Conservation (phyloP, 2,113 vertebrate genomes). For the Taxidea taxus region DNA sequence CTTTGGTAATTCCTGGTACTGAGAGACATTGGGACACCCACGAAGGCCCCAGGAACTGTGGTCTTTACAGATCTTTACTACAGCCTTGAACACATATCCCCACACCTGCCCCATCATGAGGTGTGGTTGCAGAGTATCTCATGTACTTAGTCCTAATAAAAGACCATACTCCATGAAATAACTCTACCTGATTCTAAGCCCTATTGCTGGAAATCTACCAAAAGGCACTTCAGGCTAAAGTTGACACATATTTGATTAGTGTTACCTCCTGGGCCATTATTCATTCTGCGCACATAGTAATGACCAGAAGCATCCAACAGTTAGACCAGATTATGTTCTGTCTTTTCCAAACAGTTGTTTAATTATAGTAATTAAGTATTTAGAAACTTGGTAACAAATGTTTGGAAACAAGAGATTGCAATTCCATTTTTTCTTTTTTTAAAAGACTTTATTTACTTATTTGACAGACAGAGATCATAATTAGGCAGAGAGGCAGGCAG, state of each 20-base stretch:
- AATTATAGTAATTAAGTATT: not conserved
- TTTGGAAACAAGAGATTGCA: not conserved
- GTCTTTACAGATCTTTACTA: not conserved
- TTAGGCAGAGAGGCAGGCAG: too few species aligned
- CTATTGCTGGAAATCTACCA: not conserved
- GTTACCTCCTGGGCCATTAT: not conserved
- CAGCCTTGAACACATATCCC: not conserved
- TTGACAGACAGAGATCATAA: too few species aligned
- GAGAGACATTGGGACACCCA: not conserved
- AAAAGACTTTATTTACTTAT: too few species aligned
- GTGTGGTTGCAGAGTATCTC: too few species aligned
- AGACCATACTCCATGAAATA: not conserved
- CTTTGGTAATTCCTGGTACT: not conserved
- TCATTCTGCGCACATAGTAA: not conserved
- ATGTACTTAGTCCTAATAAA: not conserved
- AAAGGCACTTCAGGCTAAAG: not conserved
- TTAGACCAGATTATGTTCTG: not conserved
- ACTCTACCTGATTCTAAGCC: not conserved
- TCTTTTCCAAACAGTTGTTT: not conserved
- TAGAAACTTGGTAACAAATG: not conserved
- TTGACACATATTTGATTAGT: not conserved
- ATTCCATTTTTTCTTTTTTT: slow-evolving; percentile 5
- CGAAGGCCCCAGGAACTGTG: not conserved
- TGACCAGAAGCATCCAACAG: not conserved
- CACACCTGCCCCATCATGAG: not conserved